Evolutionary conservation across 2,113 vertebrate species (phyloP), one percentile per base, ranked within the genome.

Genomic region (Athene cunicularia): DNA sequence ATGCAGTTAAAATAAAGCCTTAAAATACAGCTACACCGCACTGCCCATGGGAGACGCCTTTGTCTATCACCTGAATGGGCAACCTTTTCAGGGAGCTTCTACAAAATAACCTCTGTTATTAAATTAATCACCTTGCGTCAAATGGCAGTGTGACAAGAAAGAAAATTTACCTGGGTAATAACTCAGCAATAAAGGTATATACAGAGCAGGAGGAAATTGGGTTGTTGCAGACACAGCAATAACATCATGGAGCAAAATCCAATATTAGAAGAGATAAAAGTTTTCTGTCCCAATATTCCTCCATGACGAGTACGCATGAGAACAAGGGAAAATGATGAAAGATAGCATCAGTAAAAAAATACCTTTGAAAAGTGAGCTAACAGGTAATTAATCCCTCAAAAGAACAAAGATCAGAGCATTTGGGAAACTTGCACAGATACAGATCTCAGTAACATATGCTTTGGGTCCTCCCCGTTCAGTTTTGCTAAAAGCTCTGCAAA

Each of bases 241-340:
- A 95, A 93, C 71, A 71, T 28, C 15, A 9, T 5, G 32, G 56
- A 83, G 90, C 63, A 87, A 93, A 92, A 95, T 79, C 79, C 95
- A 97, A 95, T 95, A 96, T 91, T 82, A 75, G 91, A 88, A 41
- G 86, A 96, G 97, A 97, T 83, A 96, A 97, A 95, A 86, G 79
- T 95, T 93, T 95, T 67, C 87, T 15, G 1, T 88, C 55, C 92
- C 79, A 93, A 91, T 86, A 91, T 45, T 93, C 81, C 83, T 90
- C 77, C 9, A 4, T 81, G 91, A 87, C 86, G 49, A 49, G 21
- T 50, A 76, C 45, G 71, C 84, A 74, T 35, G 72, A 94, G 95
- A 96, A 91, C 93, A 92, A 93, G 68, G 66, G 35, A 32, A 13
- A 86, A 95, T 74, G 93, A 97, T 95, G 91, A 96, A 96, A 97